Evolutionary conservation across 1,140 invertebrate species (phyloP).

Genomic region (Pinna nobilis): DNA sequence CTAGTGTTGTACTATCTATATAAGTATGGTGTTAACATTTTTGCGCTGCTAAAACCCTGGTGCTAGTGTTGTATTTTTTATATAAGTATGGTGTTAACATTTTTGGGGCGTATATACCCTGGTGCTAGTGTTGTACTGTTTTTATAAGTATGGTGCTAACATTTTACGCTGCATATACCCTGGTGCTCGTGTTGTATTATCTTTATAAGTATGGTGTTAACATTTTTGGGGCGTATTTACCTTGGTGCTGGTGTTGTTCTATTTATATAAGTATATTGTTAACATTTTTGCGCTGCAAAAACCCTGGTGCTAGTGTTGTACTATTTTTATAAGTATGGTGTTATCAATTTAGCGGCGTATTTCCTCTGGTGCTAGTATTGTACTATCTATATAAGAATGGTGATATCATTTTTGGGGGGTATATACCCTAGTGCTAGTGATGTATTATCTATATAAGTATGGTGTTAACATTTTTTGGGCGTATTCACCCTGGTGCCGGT

Average conservation of each 20-base stretch:
- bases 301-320: too few relatives aligned
- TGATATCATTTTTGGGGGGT: neutral
- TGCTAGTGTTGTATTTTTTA: too few relatives aligned
- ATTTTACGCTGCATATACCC: neutral
- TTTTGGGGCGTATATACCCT: neutral
- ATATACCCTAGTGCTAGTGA: neutral
- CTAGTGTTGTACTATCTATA: too few relatives aligned
- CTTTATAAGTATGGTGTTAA: neutral
- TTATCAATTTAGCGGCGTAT: too few relatives aligned
- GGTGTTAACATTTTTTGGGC: neutral
- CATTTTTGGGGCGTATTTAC: too few relatives aligned
- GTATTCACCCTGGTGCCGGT: constrained; percentile 13
- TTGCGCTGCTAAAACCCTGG: too few relatives aligned
- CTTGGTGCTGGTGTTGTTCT: constrained; percentile 1
- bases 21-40: too few relatives aligned
- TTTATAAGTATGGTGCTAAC: neutral
- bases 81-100: too few relatives aligned
- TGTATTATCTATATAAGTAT: neutral
- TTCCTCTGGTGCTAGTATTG: too few relatives aligned
- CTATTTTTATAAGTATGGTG: too few relatives aligned
- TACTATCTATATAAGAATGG: neutral
- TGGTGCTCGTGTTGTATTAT: neutral
- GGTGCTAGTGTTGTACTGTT: neutral
- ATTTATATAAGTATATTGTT: too few relatives aligned
- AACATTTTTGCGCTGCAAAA: too few relatives aligned